These are phyloP conservation scores for Bubo scandiacus DNA, from an alignment of 2,113 vertebrate genomes.

Conservation along the genomic window DNA sequence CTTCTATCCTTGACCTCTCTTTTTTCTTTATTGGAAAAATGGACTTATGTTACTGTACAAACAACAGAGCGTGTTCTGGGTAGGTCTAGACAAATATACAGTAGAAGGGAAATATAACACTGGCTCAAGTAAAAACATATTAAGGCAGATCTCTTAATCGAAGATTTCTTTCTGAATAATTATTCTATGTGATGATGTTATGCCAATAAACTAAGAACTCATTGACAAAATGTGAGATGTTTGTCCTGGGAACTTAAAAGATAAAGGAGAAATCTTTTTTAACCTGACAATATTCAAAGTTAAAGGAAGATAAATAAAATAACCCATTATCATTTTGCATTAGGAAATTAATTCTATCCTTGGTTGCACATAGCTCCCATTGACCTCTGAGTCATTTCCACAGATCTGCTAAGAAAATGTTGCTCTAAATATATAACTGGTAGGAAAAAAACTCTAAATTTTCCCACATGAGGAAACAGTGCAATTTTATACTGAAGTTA, in stretches of 20 bases:
- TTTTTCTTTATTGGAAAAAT: conserved; percentile 7
- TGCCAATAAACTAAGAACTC: background rate
- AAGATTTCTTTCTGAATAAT: background rate
- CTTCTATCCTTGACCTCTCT: background rate
- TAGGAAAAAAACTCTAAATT: background rate
- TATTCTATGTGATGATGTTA: background rate
- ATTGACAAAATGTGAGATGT: background rate
- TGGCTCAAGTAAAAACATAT: background rate
- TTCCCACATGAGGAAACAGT: background rate
- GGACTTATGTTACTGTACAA: conserved; percentile 37
- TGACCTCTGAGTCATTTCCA: conserved; percentile 6
- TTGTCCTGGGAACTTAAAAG: conserved; percentile 14
- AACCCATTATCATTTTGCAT: background rate
- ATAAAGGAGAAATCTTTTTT: background rate
- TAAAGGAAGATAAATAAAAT: conserved; percentile 20
- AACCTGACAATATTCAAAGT: background rate
- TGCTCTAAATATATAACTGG: background rate
- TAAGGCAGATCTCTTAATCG: background rate
- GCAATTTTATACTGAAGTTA: background rate
- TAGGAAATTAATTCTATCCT: background rate
- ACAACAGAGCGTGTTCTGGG: background rate
- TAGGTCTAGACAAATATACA: background rate
- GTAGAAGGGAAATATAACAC: background rate
- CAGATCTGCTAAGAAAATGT: background rate
- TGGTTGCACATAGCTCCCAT: background rate